phyloP scores from a whole-genome alignment of 2,888 invertebrate genomes.

The Oscheius sp. region DNA sequence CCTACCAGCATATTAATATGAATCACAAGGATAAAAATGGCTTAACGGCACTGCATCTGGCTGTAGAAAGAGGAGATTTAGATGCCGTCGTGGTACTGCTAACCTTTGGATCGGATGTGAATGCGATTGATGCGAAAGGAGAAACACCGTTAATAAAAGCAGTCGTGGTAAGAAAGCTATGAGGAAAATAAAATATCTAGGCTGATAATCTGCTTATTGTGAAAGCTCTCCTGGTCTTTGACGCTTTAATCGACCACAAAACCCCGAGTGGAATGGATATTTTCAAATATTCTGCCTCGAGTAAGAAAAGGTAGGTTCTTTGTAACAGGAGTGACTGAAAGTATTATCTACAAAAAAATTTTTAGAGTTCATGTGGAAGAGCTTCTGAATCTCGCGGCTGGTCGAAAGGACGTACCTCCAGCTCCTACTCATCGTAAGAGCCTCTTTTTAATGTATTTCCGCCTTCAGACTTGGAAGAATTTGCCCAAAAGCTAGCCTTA shows the following conservation, averaged over 20 bases:
- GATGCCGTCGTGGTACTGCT: slow-evolving; percentile 24
- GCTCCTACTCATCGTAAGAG: not conserved
- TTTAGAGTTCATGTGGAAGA: slow-evolving; percentile 28
- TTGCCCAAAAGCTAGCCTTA: slow-evolving; percentile 23
- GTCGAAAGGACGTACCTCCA: not conserved
- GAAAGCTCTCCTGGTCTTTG: slow-evolving; percentile 24
- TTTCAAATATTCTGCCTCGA: slow-evolving; percentile 16
- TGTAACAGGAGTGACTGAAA: not conserved
- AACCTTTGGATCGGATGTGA: slow-evolving; percentile 31
- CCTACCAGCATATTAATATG: slow-evolving; percentile 22
- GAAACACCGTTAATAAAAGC: slow-evolving; percentile 35
- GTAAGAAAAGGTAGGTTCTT: slow-evolving; percentile 24
- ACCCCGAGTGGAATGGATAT: slow-evolving; percentile 18
- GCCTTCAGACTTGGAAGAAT: slow-evolving; percentile 25
- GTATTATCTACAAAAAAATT: not conserved
- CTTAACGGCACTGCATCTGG: slow-evolving; percentile 34
- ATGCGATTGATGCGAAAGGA: slow-evolving; percentile 26
- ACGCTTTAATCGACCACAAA: slow-evolving; percentile 17
- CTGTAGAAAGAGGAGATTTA: slow-evolving; percentile 29
- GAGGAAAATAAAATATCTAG: not conserved
- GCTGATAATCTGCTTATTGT: slow-evolving; percentile 1
- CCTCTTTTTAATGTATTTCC: not conserved
- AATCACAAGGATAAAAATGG: slow-evolving; percentile 29
- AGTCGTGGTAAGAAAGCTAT: not conserved
- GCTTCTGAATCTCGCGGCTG: slow-evolving; percentile 1